phyloP scores from a whole-genome alignment of 2,797 vertebrate genomes.

The Tolypeutes matacus region DNA sequence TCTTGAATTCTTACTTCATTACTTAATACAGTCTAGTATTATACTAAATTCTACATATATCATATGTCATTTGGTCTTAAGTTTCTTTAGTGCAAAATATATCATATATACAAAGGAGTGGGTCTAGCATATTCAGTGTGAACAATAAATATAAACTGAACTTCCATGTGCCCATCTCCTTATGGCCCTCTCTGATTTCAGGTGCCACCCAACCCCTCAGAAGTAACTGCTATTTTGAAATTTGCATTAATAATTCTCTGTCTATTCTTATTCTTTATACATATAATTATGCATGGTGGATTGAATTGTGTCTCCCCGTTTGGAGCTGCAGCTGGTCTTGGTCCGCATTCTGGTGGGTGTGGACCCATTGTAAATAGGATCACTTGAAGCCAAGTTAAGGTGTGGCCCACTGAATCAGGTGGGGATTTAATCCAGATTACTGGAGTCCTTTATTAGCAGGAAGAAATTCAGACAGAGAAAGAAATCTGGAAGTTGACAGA shows the following conservation, averaged over 20 bases:
- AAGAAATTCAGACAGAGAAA: too few species aligned
- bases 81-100: background rate
- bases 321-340: too few species aligned
- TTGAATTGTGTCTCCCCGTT: too few species aligned
- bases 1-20: background rate
- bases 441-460: too few species aligned
- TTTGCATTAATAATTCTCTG: background rate
- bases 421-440: too few species aligned
- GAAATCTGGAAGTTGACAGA: too few species aligned
- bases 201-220: background rate
- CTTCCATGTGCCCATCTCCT: background rate
- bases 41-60: background rate
- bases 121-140: too few species aligned
- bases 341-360: too few species aligned
- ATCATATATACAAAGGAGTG: background rate
- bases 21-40: background rate
- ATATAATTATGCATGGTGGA: background rate
- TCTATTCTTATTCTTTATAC: background rate
- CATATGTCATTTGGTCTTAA: background rate
- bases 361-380: too few species aligned
- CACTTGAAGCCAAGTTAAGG: too few species aligned
- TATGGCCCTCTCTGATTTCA: too few species aligned
- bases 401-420: too few species aligned
- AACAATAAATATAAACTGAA: background rate
- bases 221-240: background rate